Conservation (phyloP, 1,140 invertebrate genomes). For the Pachypeltis micranthus region DNA sequence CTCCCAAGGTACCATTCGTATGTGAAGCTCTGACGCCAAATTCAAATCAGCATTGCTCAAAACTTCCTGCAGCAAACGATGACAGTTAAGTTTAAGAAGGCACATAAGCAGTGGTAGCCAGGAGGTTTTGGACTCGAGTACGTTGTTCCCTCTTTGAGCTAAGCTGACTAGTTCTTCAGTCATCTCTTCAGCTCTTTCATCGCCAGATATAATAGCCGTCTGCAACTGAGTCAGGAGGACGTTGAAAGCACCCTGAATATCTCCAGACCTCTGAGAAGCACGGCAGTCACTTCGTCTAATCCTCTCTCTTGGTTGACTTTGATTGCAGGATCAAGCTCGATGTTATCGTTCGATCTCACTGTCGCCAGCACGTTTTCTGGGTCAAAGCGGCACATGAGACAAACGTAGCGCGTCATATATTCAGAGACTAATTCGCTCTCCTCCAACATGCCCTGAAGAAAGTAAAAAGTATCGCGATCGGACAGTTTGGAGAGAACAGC, state of each 20-base stretch:
- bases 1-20: slow-evolving; percentile 28
- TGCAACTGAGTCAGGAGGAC: slow-evolving; percentile 26
- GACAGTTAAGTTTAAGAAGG: slow-evolving; percentile 28
- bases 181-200: slow-evolving; percentile 23
- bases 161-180: slow-evolving; percentile 29
- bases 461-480: slow-evolving; percentile 20
- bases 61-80: slow-evolving; percentile 26
- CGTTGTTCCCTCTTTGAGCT: slow-evolving; percentile 26
- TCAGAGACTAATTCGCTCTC: slow-evolving; percentile 22
- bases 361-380: slow-evolving; percentile 20
- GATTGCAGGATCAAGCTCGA: slow-evolving; percentile 23
- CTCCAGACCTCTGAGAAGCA: slow-evolving; percentile 28
- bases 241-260: slow-evolving; percentile 29
- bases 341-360: slow-evolving; percentile 22
- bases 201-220: slow-evolving; percentile 25
- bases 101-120: slow-evolving; percentile 30
- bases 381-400: slow-evolving; percentile 22
- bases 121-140: slow-evolving; percentile 28
- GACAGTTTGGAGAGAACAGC: slow-evolving; percentile 18
- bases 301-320: slow-evolving; percentile 18
- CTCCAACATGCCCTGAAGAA: slow-evolving; percentile 23
- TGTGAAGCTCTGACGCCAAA: slow-evolving; percentile 30
- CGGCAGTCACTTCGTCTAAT: slow-evolving; percentile 27
- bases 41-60: slow-evolving; percentile 28
- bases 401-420: slow-evolving; percentile 23